Percentiles rank a stretch among this genome's conserved stretches.
Evolutionary conservation across 2,888 invertebrate genomes (phyloP).

Genomic region (Eurois occulta): DNA sequence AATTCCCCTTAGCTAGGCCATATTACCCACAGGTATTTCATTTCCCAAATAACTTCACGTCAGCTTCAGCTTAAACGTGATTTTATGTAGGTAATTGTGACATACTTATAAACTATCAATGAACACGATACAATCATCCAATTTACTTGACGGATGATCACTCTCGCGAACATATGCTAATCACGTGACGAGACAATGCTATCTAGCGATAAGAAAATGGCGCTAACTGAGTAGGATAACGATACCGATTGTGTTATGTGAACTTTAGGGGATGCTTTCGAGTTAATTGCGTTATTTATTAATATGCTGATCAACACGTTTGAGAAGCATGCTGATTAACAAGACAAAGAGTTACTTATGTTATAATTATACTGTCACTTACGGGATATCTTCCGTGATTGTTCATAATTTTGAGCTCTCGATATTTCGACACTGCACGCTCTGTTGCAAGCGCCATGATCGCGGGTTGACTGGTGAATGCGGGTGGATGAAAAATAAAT

Average conservation of each 20-base stretch:
- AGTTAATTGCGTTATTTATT: slow-evolving; percentile 10
- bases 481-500: too few species aligned
- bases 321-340: not conserved
- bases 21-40: too few species aligned
- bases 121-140: slow-evolving; percentile 15
- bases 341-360: not conserved
- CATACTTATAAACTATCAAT: slow-evolving; percentile 13
- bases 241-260: slow-evolving; percentile 16
- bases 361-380: too few species aligned
- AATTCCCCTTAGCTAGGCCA: too few species aligned
- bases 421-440: too few species aligned
- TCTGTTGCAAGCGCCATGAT: too few species aligned
- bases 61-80: not conserved
- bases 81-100: not conserved
- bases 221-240: not conserved
- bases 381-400: too few species aligned
- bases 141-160: slow-evolving; percentile 2
- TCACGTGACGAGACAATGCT: slow-evolving; percentile 33
- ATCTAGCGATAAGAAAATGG: slow-evolving; percentile 10
- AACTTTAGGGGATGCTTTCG: slow-evolving; percentile 5
- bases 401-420: too few species aligned
- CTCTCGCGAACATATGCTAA: not conserved
- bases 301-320: not conserved
- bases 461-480: too few species aligned
- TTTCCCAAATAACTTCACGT: not conserved